A percentile compares a stretch with the other conserved stretches of the same genome.
phyloP scores from a whole-genome alignment of 2,113 vertebrate species.

The Chaenogobius annularis region DNA sequence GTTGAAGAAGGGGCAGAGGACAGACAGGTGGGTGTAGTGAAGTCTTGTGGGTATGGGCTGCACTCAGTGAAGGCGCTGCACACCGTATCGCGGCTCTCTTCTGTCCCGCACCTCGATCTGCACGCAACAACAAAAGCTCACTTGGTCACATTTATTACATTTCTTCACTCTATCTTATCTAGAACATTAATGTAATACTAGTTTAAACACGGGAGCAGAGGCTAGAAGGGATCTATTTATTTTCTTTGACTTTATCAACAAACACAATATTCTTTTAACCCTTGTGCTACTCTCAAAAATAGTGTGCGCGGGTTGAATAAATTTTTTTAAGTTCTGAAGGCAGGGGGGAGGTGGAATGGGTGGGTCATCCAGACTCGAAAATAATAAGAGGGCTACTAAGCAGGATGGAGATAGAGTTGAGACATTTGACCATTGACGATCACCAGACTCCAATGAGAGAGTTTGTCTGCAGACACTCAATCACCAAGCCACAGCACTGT shows the following conservation, averaged over 20 bases:
- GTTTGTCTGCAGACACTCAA: too few relatives aligned
- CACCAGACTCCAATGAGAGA: too few relatives aligned
- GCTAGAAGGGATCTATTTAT: not conserved
- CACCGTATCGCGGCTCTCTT: slow-evolving; percentile 70
- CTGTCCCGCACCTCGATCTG: slow-evolving; percentile 76
- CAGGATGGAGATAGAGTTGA: not conserved
- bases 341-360: too few relatives aligned
- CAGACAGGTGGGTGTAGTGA: not conserved
- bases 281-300: too few relatives aligned
- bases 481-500: too few relatives aligned
- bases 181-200: not conserved
- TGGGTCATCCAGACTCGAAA: too few relatives aligned
- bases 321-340: too few relatives aligned
- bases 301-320: too few relatives aligned
- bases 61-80: slow-evolving; percentile 72
- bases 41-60: not conserved
- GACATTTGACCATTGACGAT: not conserved
- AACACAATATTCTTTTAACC: not conserved
- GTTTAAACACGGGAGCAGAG: not conserved
- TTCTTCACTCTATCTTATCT: not conserved
- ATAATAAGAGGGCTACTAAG: too few relatives aligned
- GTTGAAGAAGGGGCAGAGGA: slow-evolving; percentile 32
- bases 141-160: not conserved
- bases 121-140: slow-evolving; percentile 7
- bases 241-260: not conserved